Conservation (phyloP, 2,113 vertebrate species). For the Orthonyx spaldingii region DNA sequence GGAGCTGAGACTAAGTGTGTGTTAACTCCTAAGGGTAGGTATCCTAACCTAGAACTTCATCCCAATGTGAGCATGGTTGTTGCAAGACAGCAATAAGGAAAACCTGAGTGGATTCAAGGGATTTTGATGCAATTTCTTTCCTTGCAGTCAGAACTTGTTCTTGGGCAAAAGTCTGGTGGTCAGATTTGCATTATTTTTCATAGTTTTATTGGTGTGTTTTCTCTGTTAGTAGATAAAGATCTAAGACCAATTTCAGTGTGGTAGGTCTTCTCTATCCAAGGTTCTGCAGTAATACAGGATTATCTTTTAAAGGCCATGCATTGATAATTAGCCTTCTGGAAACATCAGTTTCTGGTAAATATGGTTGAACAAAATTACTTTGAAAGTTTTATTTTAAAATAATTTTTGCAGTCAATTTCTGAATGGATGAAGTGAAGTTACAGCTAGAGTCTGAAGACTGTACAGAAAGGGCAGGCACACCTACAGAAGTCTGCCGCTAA, state of each 20-base stretch:
- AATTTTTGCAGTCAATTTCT: background rate
- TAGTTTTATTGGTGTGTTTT: background rate
- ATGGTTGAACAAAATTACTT: background rate
- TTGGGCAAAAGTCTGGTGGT: background rate
- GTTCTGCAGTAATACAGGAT: background rate
- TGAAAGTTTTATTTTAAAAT: background rate
- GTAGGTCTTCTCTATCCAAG: background rate
- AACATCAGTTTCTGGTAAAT: background rate
- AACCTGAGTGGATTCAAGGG: background rate
- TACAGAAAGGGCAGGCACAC: background rate
- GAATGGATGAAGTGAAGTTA: background rate
- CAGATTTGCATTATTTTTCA: background rate
- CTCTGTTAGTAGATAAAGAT: background rate
- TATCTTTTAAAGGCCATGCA: background rate
- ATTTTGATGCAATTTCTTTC: background rate
- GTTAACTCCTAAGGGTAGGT: background rate
- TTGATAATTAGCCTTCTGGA: background rate
- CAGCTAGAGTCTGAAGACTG: background rate
- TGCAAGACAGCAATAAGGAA: background rate
- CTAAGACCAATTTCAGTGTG: background rate
- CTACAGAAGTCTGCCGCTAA: background rate
- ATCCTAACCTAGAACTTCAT: background rate
- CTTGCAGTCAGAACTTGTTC: background rate
- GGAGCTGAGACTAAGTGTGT: background rate
- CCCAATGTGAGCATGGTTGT: background rate